Base-by-base conservation (phyloP, 2,888 invertebrate species). In the Zelleria hepariella region DNA sequence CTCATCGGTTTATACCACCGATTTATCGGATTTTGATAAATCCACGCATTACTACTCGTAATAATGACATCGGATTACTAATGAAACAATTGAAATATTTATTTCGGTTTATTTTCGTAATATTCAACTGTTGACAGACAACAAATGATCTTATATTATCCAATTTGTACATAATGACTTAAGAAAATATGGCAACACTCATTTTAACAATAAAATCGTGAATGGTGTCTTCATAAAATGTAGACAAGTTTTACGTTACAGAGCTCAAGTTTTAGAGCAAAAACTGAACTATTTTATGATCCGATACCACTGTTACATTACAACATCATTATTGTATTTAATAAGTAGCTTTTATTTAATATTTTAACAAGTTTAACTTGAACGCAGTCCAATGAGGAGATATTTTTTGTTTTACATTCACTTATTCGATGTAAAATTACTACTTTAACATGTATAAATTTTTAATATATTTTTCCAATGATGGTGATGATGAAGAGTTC, bases 121-220 rank as follows among this genome's bases (percentile, higher is more conserved):
- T 88, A 86, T 86, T 86, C 86, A 88, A 88, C 88, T 86, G 88
- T 85, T 80, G 87, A 87, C 85, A 86, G 86, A 86, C 87, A 88
- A 88, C 87, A 87, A 88, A 87, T 86, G 86, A 84, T 82, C 86
- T 86, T 87, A 58, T 58, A 53, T 54, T 87, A 87, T 86, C 82
- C 84, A 84, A 87, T 87, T 87, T 86, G 87, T 88, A 88, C 87
- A 87, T 80, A 83, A 86, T 86, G 83, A 87, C 87, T 87, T 87
- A 87, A 86, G 83, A 87, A 85, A 86, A 87, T 87, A 87, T 88
- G 88, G 88, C 88, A 87, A 87, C 86, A 86, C 84, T 83, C 83
- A 84, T 84, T 85, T 82, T 79, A 87, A 86, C 82, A 86, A 85
- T 81, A 82, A 80, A 80, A 80, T 82, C 75, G 70, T 73, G 75